A percentile compares a stretch with the other conserved stretches of the same genome.
phyloP scores from a whole-genome alignment of 2,888 invertebrate genomes.

The Cyclophora albipunctata region DNA sequence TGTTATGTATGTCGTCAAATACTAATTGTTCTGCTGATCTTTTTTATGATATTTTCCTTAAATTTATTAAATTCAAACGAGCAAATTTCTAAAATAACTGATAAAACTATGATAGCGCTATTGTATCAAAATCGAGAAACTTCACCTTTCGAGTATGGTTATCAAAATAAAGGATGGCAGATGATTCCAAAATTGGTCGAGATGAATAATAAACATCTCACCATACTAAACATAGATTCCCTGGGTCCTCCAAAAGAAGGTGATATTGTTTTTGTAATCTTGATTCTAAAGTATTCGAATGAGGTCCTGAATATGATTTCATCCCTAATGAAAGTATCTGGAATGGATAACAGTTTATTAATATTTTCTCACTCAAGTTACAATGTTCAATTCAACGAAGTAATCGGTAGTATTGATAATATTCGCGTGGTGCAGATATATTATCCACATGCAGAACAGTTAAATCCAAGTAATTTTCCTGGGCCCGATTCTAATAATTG shows the following conservation, averaged over 20 bases:
- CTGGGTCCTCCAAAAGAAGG: conserved; percentile 30
- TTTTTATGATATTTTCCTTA: no score
- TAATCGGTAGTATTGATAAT: conserved; percentile 40
- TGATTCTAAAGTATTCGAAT: conserved; percentile 26
- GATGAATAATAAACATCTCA: conserved; percentile 23
- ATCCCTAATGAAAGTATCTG: conserved; percentile 35
- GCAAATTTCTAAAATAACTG: no score
- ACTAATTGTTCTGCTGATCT: no score
- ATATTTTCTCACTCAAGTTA: conserved; percentile 46
- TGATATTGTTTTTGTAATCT: conserved; percentile 38
- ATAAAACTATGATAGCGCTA: no score
- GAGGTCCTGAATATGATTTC: conserved; percentile 35
- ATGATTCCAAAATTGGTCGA: conserved; percentile 7
- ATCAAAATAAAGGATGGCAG: not conserved
- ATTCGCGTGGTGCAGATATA: conserved; percentile 46
- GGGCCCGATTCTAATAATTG: conserved; percentile 12
- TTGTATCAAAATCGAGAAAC: no score
- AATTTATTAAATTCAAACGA: no score
- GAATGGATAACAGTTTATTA: conserved; percentile 39
- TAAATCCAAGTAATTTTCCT: conserved; percentile 35
- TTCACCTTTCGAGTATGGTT: no score
- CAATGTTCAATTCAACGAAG: conserved; percentile 31
- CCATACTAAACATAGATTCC: conserved; percentile 29
- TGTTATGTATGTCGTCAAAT: no score
- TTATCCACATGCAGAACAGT: conserved; percentile 44